Conservation (phyloP, 2,113 vertebrate species). For the Mixornis gularis region DNA sequence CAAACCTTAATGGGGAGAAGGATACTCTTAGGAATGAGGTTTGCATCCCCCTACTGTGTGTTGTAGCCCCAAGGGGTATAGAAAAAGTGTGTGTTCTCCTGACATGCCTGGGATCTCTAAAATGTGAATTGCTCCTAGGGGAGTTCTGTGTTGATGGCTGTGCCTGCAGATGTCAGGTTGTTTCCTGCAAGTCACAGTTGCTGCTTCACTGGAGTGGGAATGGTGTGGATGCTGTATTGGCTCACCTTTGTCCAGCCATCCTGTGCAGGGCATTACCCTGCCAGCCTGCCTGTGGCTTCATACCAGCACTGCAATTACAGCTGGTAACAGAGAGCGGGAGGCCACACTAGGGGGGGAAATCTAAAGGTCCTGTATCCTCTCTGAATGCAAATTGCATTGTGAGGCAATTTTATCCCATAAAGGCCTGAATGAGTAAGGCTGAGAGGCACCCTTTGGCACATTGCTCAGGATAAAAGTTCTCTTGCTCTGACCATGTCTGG, state of each 20-base stretch:
- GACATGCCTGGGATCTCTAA: background rate
- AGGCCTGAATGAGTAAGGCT: background rate
- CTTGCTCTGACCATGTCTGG: background rate
- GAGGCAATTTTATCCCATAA: background rate
- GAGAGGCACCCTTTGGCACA: background rate
- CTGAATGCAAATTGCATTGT: background rate
- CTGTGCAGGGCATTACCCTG: background rate
- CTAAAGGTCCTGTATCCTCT: background rate
- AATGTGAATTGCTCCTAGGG: background rate
- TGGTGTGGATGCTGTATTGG: rapidly evolving
- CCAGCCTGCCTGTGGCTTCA: background rate
- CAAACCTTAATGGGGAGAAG: background rate
- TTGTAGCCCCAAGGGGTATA: background rate
- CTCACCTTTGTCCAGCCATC: background rate
- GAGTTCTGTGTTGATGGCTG: background rate
- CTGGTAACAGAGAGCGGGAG: background rate
- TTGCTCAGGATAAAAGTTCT: background rate
- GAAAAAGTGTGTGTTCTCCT: background rate
- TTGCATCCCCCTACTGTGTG: background rate
- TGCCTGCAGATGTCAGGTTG: background rate
- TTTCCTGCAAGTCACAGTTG: background rate
- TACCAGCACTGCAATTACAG: background rate
- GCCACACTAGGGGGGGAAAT: background rate
- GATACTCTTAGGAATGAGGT: background rate
- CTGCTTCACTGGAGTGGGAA: background rate